Evolutionary conservation across 2,113 vertebrate genomes (phyloP).

Genomic region (Mirounga angustirostris): DNA sequence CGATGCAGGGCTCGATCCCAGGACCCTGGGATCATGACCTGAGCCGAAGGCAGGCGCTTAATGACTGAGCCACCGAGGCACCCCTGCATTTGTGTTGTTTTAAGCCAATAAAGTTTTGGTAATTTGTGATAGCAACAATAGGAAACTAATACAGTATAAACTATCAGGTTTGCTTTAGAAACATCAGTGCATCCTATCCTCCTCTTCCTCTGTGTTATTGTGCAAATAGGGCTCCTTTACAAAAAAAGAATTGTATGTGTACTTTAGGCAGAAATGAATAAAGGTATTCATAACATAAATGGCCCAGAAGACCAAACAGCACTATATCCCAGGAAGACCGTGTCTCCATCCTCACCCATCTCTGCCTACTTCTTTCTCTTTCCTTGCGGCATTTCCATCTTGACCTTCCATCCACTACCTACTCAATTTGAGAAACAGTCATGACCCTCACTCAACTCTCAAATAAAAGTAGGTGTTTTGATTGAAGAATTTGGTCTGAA

Average conservation of each 20-base stretch:
- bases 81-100: too few relatives aligned
- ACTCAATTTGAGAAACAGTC: neutral
- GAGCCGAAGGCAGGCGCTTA: too few relatives aligned
- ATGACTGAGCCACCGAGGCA: too few relatives aligned
- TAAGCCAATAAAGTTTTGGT: neutral
- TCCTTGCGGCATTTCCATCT: neutral
- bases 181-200: neutral
- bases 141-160: neutral
- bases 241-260: neutral
- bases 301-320: neutral
- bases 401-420: neutral
- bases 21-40: too few relatives aligned
- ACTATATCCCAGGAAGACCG: neutral
- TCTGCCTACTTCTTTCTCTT: accelerated
- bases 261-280: neutral
- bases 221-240: neutral
- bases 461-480: neutral
- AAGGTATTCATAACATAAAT: neutral
- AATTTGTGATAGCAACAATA: neutral
- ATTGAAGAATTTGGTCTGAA: neutral
- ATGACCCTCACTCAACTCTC: neutral
- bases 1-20: too few relatives aligned
- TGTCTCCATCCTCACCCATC: neutral
- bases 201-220: neutral
- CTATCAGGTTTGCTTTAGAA: neutral